Conservation (phyloP, 2,888 invertebrate genomes). For the Cephalotes varians region DNA sequence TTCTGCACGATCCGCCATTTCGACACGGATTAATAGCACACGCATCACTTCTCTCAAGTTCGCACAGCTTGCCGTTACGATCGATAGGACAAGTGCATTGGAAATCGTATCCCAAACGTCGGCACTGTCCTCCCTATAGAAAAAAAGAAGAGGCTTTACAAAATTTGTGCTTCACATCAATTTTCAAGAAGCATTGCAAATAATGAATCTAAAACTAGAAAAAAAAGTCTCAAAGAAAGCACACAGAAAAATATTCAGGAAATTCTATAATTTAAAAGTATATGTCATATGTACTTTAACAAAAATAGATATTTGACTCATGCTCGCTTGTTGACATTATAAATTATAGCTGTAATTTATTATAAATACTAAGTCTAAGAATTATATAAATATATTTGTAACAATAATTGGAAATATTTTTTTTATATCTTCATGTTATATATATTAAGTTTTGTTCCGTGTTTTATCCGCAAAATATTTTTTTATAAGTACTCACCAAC, state of each 20-base stretch:
- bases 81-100: constrained; percentile 93
- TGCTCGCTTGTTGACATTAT: too few relatives aligned
- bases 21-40: constrained; percentile 95
- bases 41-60: constrained; percentile 93
- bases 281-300: background rate
- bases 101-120: constrained; percentile 94
- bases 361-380: background rate
- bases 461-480: background rate
- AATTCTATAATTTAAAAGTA: background rate
- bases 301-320: background rate
- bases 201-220: background rate
- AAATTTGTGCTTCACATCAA: background rate
- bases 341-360: background rate
- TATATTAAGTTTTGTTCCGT: background rate
- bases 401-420: background rate
- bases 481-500: constrained; percentile 69
- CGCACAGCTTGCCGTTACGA: constrained; percentile 94
- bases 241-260: background rate
- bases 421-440: background rate
- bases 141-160: background rate
- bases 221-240: background rate
- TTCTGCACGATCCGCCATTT: constrained; percentile 96
- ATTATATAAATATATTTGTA: background rate
- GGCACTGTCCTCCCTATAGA: constrained; percentile 92
- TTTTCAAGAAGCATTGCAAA: background rate